Evolutionary conservation across 2,888 invertebrate species (phyloP).

Genomic region (Heliconius sara): DNA sequence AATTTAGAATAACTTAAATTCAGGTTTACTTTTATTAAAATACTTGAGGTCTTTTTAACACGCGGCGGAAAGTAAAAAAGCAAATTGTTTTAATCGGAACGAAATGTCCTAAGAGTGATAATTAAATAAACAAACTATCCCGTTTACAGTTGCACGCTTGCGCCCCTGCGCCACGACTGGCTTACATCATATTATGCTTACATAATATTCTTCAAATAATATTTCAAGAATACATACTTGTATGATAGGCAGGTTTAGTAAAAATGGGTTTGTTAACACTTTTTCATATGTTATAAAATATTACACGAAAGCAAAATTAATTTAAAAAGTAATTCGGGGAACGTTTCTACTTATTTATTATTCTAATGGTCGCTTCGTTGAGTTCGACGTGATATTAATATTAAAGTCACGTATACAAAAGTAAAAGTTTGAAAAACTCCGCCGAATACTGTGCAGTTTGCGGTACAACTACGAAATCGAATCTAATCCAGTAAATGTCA

Average conservation of each 20-base stretch:
- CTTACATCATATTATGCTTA: no score
- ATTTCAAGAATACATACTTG: no score
- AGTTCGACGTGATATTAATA: constrained; percentile 34
- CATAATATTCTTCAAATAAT: no score
- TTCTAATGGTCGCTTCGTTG: constrained; percentile 29
- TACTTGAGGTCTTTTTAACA: no score
- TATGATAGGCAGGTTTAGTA: not conserved
- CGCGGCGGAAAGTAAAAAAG: no score
- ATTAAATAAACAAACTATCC: no score
- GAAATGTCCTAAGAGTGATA: no score
- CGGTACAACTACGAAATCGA: constrained; percentile 53
- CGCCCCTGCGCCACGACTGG: no score
- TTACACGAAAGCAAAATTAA: not conserved
- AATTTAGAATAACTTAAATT: no score
- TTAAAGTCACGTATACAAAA: constrained; percentile 38
- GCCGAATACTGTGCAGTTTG: constrained; percentile 42
- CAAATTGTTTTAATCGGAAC: no score
- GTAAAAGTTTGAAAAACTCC: constrained; percentile 36
- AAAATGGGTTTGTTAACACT: not conserved
- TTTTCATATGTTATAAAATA: not conserved
- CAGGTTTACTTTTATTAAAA: no score
- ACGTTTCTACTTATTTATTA: constrained; percentile 21
- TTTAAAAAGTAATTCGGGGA: not conserved
- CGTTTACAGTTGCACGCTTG: no score
- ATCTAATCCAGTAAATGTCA: constrained; percentile 49